Evolutionary conservation across 2,888 invertebrate species (phyloP).

Genomic region (Druceiella hillmani): DNA sequence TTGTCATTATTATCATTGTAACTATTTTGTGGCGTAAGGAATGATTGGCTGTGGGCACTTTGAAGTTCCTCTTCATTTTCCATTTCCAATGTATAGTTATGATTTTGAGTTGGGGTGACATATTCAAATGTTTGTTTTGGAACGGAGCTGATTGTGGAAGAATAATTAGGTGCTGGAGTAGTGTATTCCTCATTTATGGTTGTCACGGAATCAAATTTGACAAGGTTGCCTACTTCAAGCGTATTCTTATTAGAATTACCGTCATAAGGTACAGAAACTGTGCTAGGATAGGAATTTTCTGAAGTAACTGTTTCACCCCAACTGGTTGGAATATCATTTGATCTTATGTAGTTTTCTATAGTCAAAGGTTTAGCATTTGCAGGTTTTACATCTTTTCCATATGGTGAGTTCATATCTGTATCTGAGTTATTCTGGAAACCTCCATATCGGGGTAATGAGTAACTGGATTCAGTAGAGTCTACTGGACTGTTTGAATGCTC

Average conservation of each 20-base stretch:
- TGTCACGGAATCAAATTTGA: conserved; percentile 30
- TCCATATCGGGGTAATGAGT: conserved; percentile 35
- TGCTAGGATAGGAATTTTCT: conserved; percentile 25
- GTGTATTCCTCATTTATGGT: background rate
- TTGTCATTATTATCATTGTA: conserved; percentile 29
- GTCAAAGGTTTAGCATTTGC: conserved; percentile 43
- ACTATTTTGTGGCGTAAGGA: conserved; percentile 54
- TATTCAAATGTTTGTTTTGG: conserved; percentile 39
- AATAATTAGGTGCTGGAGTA: conserved; percentile 31
- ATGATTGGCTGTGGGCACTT: conserved; percentile 65
- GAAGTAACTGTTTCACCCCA: conserved; percentile 38
- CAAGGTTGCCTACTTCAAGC: conserved; percentile 39
- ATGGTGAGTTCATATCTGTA: conserved; percentile 34
- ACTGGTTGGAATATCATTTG: conserved; percentile 41
- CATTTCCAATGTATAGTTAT: conserved; percentile 33
- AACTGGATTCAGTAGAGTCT: conserved; percentile 34
- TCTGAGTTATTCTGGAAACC: conserved; percentile 45
- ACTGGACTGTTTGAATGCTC: conserved; percentile 28
- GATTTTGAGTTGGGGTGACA: conserved; percentile 40
- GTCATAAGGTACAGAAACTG: conserved; percentile 32
- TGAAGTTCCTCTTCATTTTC: conserved; percentile 61
- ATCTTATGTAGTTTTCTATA: conserved; percentile 37
- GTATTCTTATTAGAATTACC: conserved; percentile 30
- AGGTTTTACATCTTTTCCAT: conserved; percentile 41
- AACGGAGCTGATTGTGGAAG: too few species aligned